These are phyloP conservation scores for Orchestes rusci DNA, from an alignment of 2,888 invertebrate genomes.

Conservation along the genomic window DNA sequence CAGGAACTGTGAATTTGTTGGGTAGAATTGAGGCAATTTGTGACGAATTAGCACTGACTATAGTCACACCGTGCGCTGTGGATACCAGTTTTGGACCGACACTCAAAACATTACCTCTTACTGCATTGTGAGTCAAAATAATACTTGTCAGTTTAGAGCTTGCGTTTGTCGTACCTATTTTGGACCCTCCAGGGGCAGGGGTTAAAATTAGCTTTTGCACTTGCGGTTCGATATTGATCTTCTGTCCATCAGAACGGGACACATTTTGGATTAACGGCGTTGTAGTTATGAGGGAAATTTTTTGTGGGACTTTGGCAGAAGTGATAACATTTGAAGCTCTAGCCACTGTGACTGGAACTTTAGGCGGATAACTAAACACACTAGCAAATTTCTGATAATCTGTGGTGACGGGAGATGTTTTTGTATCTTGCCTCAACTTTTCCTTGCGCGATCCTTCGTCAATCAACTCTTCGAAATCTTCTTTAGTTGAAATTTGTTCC, in stretches of 20 bases:
- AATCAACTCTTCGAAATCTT: slow-evolving; percentile 60
- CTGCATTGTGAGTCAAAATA: slow-evolving; percentile 36
- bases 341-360: slow-evolving; percentile 19
- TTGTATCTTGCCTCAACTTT: slow-evolving; percentile 38
- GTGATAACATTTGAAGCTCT: slow-evolving; percentile 24
- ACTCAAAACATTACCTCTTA: slow-evolving; percentile 36
- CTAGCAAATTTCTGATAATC: slow-evolving; percentile 40
- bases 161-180: slow-evolving; percentile 32
- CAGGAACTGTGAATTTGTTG: slow-evolving; percentile 39
- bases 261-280: slow-evolving; percentile 28
- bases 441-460: slow-evolving; percentile 56
- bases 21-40: slow-evolving; percentile 41
- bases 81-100: slow-evolving; percentile 38
- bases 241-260: slow-evolving; percentile 18
- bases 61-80: slow-evolving; percentile 39
- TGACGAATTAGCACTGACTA: slow-evolving; percentile 41
- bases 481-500: slow-evolving; percentile 57
- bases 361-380: slow-evolving; percentile 33
- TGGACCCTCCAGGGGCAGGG: slow-evolving; percentile 35
- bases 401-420: slow-evolving; percentile 30
- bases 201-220: slow-evolving; percentile 34
- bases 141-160: slow-evolving; percentile 36
- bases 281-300: slow-evolving; percentile 33
- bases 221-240: slow-evolving; percentile 27
- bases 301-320: slow-evolving; percentile 30